These are phyloP conservation scores for Cephus nigrinus DNA, from an alignment of 2,888 invertebrate genomes.

Conservation along the genomic window DNA sequence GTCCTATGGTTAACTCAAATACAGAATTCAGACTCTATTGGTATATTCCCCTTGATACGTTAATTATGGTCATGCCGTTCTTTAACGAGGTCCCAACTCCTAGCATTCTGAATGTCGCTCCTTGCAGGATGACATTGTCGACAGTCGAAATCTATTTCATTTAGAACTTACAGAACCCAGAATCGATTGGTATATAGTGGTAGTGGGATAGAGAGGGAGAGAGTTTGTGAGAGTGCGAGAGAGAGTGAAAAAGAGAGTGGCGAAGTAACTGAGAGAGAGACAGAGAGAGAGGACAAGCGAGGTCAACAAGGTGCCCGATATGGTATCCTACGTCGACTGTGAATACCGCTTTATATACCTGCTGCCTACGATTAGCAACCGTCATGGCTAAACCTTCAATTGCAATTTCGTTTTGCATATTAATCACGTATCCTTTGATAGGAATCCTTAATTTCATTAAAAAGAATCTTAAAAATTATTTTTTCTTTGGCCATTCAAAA, in stretches of 20 bases:
- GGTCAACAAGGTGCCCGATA: conserved; percentile 66
- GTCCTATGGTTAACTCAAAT: background rate
- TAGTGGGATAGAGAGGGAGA: conserved; percentile 43
- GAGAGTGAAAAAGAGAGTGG: conserved; percentile 11
- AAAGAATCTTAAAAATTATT: background rate
- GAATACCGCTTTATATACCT: conserved; percentile 56
- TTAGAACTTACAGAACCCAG: conserved; percentile 2
- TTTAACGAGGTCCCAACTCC: background rate
- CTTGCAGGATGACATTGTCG: background rate
- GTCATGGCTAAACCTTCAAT: conserved; percentile 37
- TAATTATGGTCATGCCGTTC: background rate
- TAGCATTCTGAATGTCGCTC: background rate
- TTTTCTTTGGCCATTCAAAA: background rate
- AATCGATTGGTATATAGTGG: conserved; percentile 1
- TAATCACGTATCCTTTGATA: background rate
- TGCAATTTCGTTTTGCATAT: conserved; percentile 24
- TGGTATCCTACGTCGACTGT: conserved; percentile 60
- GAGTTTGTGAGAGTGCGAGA: conserved; percentile 29
- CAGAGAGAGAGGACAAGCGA: conserved; percentile 53
- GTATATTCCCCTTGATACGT: background rate
- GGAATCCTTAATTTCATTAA: background rate
- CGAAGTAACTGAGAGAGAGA: background rate
- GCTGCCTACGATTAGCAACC: conserved; percentile 56
- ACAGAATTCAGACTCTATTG: background rate
- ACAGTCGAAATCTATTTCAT: background rate